Percentiles rank a stretch among this genome's conserved stretches.
phyloP scores from a whole-genome alignment of 2,113 vertebrate genomes.

The Hydrolagus affinis region DNA sequence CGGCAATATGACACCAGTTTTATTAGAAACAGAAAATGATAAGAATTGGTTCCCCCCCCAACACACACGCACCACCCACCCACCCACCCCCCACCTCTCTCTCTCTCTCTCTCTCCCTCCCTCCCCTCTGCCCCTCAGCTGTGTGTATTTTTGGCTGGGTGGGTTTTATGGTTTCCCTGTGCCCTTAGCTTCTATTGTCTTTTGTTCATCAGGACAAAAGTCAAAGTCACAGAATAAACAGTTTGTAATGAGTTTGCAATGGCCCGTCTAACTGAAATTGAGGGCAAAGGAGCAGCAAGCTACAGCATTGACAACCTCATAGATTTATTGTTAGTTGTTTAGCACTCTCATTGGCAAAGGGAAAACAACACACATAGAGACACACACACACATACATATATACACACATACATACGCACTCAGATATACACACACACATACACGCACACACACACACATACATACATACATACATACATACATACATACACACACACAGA shows the following conservation, averaged over 20 bases:
- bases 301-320: conserved; percentile 46
- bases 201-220: conserved; percentile 61
- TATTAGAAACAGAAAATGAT: neutral
- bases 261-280: conserved; percentile 78
- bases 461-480: too few relatives aligned
- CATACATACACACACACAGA: neutral
- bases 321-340: conserved; percentile 58
- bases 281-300: conserved; percentile 73
- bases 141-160: neutral
- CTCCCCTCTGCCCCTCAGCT: neutral
- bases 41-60: neutral
- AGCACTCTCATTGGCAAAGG: conserved; percentile 13
- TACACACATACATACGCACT: too few relatives aligned
- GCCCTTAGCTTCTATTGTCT: conserved; percentile 36
- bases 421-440: too few relatives aligned
- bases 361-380: neutral
- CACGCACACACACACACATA: too few relatives aligned
- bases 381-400: neutral
- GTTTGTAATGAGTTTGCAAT: conserved; percentile 83
- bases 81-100: too few relatives aligned
- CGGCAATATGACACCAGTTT: neutral
- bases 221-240: conserved; percentile 80
- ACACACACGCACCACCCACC: too few relatives aligned
- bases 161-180: neutral
- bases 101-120: neutral